phyloP scores from a whole-genome alignment of 2,888 invertebrate genomes.

The Pemphredon lugubris region DNA sequence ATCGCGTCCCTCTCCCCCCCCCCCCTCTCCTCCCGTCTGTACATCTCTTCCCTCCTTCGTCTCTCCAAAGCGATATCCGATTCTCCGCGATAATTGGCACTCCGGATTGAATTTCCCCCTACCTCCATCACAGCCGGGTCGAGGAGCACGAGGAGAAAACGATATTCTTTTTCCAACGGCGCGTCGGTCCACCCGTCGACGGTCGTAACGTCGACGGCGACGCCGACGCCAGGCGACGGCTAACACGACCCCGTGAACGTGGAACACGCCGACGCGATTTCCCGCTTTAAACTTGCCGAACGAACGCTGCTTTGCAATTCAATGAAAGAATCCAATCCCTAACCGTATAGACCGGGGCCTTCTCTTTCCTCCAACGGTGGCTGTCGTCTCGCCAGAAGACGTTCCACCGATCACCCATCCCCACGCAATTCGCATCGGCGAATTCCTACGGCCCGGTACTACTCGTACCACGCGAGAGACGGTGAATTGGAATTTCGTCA shows the following conservation, averaged over 20 bases:
- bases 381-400: constrained; percentile 23
- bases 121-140: constrained; percentile 19
- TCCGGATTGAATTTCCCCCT: constrained; percentile 63
- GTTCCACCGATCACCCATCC: not conserved
- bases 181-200: constrained; percentile 34
- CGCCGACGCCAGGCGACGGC: constrained; percentile 25
- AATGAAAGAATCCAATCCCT: constrained; percentile 67
- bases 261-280: constrained; percentile 57
- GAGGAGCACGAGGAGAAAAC: constrained; percentile 38
- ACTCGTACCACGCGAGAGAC: constrained; percentile 15
- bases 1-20: not conserved
- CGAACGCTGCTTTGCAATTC: constrained; percentile 68
- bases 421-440: not conserved
- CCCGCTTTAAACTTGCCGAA: constrained; percentile 65
- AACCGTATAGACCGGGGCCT: constrained; percentile 23
- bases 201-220: constrained; percentile 5
- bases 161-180: constrained; percentile 53
- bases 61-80: constrained; percentile 55
- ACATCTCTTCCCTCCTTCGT: constrained; percentile 2
- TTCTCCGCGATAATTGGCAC: constrained; percentile 66
- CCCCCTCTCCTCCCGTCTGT: constrained; percentile 19
- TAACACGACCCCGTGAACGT: constrained; percentile 24
- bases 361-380: constrained; percentile 17
- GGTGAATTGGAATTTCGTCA: constrained; percentile 47
- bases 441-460: constrained; percentile 20